Base-by-base conservation (phyloP, 2,888 invertebrate genomes). In the Chrysomela aeneicollis region DNA sequence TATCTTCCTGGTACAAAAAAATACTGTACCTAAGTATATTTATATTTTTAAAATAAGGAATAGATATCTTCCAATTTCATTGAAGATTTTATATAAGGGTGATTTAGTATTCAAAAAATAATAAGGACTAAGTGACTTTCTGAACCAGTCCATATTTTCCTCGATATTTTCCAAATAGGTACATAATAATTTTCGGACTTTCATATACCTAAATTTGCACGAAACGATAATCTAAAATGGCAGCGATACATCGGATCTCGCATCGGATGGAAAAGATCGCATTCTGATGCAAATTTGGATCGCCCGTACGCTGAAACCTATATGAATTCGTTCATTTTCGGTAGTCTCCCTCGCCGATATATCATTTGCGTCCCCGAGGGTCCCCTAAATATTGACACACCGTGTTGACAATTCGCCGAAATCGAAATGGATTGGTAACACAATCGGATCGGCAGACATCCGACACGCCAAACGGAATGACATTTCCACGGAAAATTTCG, bases 351-450 rank as follows among this genome's bases (percentile, higher is more conserved):
- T 46, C 21, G 47, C 26, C 57, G 30, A 57, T 55, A 18, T 10
- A 55, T 55, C 55, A 55, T 22, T 15, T 18, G 42, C 19, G 46
- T 46, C 57, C 26, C 26, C 26, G 6, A 5, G 26, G 3, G 26
- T 26, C 26, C 26, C 57, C 57, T 26, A 57, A 57, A 57, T 46
- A 47, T 26, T 57, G 57, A 57, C 57, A 57, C 26, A 46, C 22
- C 46, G 26, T 17, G 42, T 54, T 35, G 37, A 54, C 21, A 57
- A 19, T 54, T 12, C 21, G 37, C 9, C 55, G 17, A 42, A 42
- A 21, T 35, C 22, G 19, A 55, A 17, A 22, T 37, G 21, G 55
- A 42, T 53, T 30, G 26, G 32, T 30, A 32, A 49, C 22, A 19
- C 19, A 42, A 42, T 15, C 4, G 42, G 6, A n/a, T n/a, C 3